These are phyloP conservation scores for Acromyrmex charruanus DNA, from an alignment of 1,140 invertebrate species.

Conservation along the genomic window DNA sequence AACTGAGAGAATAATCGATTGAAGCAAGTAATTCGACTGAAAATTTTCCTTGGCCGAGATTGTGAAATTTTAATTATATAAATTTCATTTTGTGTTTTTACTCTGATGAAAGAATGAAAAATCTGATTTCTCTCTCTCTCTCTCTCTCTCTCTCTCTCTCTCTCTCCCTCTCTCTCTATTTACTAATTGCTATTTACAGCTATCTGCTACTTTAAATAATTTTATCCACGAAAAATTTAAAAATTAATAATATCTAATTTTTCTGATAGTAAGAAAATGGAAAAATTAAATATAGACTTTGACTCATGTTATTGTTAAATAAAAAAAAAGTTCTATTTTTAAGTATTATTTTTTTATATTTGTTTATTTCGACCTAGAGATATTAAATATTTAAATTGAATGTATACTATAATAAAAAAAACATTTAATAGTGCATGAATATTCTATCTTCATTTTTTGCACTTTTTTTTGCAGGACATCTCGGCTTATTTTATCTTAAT, in stretches of 20 bases:
- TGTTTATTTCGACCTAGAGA: background rate
- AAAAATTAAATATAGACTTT: background rate
- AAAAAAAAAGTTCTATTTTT: no score
- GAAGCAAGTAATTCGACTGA: background rate
- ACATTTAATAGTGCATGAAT: background rate
- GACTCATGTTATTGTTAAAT: background rate
- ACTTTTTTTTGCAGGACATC: background rate
- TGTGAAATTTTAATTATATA: background rate
- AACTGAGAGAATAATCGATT: conserved; percentile 29
- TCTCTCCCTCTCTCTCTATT: background rate
- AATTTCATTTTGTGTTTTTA: background rate
- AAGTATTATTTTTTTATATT: background rate
- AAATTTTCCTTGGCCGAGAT: background rate
- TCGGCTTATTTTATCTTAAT: background rate
- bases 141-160: no score
- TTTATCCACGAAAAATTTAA: background rate
- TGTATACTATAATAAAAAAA: background rate
- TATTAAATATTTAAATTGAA: background rate
- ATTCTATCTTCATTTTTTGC: background rate
- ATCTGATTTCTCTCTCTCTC: background rate
- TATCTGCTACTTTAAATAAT: background rate
- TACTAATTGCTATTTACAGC: background rate
- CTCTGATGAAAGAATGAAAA: background rate
- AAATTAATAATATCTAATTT: background rate
- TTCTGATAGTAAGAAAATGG: background rate